Evolutionary conservation across 2,113 vertebrate species (phyloP).

Genomic region (Tetraodon nigroviridis): DNA sequence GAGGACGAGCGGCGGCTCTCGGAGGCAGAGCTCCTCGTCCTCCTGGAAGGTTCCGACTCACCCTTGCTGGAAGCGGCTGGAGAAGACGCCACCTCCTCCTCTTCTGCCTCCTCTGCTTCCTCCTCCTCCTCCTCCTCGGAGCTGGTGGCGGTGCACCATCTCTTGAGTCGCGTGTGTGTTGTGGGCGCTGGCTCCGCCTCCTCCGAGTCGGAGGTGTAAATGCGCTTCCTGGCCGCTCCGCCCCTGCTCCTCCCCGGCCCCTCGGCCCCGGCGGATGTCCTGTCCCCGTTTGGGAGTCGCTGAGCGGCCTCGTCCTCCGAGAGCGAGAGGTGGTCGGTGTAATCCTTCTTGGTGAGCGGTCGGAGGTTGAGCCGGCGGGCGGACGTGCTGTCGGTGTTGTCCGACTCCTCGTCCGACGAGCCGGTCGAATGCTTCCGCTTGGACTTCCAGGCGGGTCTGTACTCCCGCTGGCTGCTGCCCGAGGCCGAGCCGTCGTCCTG

Average conservation of each 20-base stretch:
- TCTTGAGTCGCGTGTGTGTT: conserved; percentile 41
- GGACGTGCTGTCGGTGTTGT: conserved; percentile 34
- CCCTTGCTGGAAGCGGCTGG: conserved; percentile 3
- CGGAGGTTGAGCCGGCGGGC: conserved; percentile 50
- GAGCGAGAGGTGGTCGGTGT: conserved; percentile 63
- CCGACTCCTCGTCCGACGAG: conserved; percentile 60
- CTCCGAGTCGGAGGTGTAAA: conserved; percentile 71
- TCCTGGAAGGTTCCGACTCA: conserved; percentile 6
- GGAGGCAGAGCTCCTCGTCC: conserved; percentile 45
- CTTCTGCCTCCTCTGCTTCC: too few species aligned
- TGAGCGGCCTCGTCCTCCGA: conserved; percentile 68
- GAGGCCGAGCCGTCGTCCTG: conserved; percentile 28
- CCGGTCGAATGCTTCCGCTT: conserved; percentile 60
- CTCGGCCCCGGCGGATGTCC: background rate
- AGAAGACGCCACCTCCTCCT: conserved; percentile 10
- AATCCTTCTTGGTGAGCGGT: conserved; percentile 70
- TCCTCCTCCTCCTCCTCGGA: conserved; percentile 33
- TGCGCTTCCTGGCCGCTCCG: conserved; percentile 59
- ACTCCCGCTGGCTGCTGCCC: conserved; percentile 51
- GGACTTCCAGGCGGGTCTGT: conserved; percentile 41
- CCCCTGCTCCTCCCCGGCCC: conserved; percentile 22
- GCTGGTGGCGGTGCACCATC: conserved; percentile 29
- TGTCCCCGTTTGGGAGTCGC: conserved; percentile 43
- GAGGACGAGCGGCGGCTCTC: conserved; percentile 58
- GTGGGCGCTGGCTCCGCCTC: conserved; percentile 28